Evolutionary conservation across 2,888 invertebrate species (phyloP).

Genomic region (Lasioglossum leucozonium): DNA sequence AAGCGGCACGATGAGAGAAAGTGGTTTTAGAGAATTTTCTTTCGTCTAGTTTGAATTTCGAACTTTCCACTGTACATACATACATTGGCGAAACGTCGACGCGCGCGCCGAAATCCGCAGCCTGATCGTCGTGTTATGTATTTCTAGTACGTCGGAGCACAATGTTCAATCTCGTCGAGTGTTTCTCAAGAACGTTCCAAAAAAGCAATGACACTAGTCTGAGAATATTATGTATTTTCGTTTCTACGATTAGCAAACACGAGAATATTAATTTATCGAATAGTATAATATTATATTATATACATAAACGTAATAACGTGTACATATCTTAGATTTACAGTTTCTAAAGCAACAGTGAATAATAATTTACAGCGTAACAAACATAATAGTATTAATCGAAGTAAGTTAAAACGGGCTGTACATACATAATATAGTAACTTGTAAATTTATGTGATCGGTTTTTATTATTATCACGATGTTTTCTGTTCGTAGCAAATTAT

Average conservation of each 20-base stretch:
- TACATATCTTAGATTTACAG: conserved; percentile 9
- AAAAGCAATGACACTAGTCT: conserved; percentile 5
- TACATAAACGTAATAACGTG: neutral
- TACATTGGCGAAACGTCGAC: neutral
- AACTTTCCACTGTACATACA: neutral
- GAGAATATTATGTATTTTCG: neutral
- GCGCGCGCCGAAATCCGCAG: neutral
- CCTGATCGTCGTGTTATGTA: neutral
- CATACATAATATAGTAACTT: neutral
- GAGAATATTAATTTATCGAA: neutral
- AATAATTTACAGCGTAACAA: neutral
- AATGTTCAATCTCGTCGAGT: neutral
- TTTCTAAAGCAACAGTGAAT: conserved; percentile 2
- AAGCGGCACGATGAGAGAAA: neutral
- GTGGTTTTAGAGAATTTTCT: neutral
- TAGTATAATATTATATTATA: neutral
- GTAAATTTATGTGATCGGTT: neutral
- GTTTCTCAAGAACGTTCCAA: neutral
- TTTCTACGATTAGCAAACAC: conserved; percentile 6
- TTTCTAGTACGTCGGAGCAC: conserved; percentile 4
- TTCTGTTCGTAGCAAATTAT: neutral
- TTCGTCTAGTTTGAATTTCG: neutral
- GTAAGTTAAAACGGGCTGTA: neutral
- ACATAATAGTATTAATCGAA: conserved; percentile 7
- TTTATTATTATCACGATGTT: neutral